Base-by-base conservation (phyloP, 2,888 invertebrate genomes). In the Spicauda simplicius region DNA sequence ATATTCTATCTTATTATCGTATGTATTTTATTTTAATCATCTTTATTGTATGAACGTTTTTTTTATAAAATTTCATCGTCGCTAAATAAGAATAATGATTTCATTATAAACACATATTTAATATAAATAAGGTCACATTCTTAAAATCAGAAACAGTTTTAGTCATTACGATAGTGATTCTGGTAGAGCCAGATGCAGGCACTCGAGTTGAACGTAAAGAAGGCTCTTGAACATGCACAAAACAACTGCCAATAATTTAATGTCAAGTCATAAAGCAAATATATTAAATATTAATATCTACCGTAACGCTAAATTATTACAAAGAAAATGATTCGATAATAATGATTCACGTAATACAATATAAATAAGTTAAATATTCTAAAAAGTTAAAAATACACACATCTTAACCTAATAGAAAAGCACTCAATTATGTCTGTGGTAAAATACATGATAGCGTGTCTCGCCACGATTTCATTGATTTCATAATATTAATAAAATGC, bases 311-410 rank as follows among this genome's bases (percentile, higher is more conserved):
- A 92, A 91, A 91, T 88, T 88, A 91, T 91, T 89, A 90, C 84
- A 92, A 93, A 93, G 90, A 87, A 93, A 93, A 90, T 86, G 84
- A 86, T 92, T 87, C 84, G 83, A 90, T 88, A 88, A 88, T 88
- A 88, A 88, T 88, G 84, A 83, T 89, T 88, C 91, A 90, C 88
- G 86, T 90, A 91, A 92, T 92, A 90, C 89, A 89, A 90, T 91
- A 90, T 89, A 92, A 93, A 93, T 93, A 93, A 93, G 92, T 92
- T 92, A 91, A 92, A 92, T 91, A 92, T 88, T 91, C 92, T 92
- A 93, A 91, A 90, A 92, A 85, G 87, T 92, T 92, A 91, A 92
- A 92, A 92, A 90, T 93, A 93, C 93, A 93, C 93, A 91, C 93
- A 77, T 83, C 91, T 85, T 91, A 92, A 91, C 89, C 91, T 92